Percentiles rank a stretch among this genome's conserved stretches.
Conservation (phyloP, 2,888 invertebrate species). For the Barypeithes pellucidus region DNA sequence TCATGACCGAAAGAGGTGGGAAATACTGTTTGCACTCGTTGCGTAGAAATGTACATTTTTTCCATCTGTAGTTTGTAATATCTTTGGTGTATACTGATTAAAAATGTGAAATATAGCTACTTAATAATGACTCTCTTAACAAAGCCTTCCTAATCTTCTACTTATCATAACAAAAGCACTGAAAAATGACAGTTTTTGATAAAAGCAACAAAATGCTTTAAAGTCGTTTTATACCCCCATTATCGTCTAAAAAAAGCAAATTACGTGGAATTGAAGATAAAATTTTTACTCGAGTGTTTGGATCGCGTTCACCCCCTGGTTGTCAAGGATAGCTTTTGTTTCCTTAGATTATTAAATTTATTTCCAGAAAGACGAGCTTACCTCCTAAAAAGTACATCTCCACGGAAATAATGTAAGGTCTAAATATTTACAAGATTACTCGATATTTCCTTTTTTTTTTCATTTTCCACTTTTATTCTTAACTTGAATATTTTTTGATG, state of each 20-base stretch:
- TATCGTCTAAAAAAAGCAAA: constrained; percentile 2
- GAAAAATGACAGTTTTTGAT: not conserved
- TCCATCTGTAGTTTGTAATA: too few species aligned
- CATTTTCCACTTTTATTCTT: not conserved
- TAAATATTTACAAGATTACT: constrained; percentile 1
- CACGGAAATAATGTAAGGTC: not conserved
- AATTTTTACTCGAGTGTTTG: not conserved
- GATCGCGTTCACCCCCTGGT: not conserved
- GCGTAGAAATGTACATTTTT: too few species aligned
- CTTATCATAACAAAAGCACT: not conserved
- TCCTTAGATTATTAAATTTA: not conserved
- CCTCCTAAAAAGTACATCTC: not conserved
- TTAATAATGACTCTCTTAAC: too few species aligned
- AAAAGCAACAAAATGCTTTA: not conserved
- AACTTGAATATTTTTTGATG: not conserved
- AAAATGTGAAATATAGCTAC: too few species aligned
- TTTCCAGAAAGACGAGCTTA: constrained; percentile 1
- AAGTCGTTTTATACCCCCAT: not conserved
- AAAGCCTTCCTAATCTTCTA: not conserved
- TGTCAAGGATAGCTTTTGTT: not conserved
- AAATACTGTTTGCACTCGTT: too few species aligned
- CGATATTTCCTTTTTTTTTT: not conserved
- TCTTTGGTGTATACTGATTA: too few species aligned
- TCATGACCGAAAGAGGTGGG: too few species aligned
- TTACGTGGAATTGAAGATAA: not conserved